Percentiles rank a stretch among this genome's conserved stretches.
Conservation (phyloP, 1,140 invertebrate genomes). For the Philotrypesis tridentata region DNA sequence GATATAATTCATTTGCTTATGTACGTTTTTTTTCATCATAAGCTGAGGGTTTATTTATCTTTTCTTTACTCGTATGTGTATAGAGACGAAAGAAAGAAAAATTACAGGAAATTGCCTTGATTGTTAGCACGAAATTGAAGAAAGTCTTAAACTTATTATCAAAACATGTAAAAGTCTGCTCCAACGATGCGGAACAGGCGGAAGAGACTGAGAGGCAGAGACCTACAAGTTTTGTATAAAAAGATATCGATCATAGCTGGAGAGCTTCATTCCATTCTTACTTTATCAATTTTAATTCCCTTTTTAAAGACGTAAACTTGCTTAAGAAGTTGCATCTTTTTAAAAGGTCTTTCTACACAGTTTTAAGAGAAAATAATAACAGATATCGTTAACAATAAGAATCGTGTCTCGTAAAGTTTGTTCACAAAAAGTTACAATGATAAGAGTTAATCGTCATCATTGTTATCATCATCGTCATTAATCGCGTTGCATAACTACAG, state of each 20-base stretch:
- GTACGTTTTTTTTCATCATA: slow-evolving; percentile 5
- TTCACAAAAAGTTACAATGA: slow-evolving; percentile 62
- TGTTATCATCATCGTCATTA: slow-evolving; percentile 49
- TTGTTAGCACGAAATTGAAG: neutral
- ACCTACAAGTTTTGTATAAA: slow-evolving; percentile 48
- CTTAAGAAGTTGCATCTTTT: slow-evolving; percentile 41
- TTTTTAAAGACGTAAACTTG: slow-evolving; percentile 35
- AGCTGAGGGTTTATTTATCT: neutral
- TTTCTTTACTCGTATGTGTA: slow-evolving; percentile 4
- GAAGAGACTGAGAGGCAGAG: slow-evolving; percentile 47
- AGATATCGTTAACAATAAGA: slow-evolving; percentile 62
- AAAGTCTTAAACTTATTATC: slow-evolving; percentile 47
- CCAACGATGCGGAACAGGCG: neutral
- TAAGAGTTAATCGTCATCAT: slow-evolving; percentile 51
- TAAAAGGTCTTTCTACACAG: slow-evolving; percentile 50
- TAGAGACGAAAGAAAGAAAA: neutral
- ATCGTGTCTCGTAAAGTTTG: slow-evolving; percentile 50
- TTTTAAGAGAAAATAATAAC: slow-evolving; percentile 57
- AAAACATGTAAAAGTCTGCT: slow-evolving; percentile 36
- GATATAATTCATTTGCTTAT: neutral
- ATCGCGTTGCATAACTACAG: slow-evolving; percentile 54
- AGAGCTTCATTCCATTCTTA: slow-evolving; percentile 25
- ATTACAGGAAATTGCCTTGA: slow-evolving; percentile 13
- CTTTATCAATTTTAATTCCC: slow-evolving; percentile 14
- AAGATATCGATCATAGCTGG: slow-evolving; percentile 38